phyloP scores from a whole-genome alignment of 2,797 vertebrate species.

The Botia kubotai region DNA sequence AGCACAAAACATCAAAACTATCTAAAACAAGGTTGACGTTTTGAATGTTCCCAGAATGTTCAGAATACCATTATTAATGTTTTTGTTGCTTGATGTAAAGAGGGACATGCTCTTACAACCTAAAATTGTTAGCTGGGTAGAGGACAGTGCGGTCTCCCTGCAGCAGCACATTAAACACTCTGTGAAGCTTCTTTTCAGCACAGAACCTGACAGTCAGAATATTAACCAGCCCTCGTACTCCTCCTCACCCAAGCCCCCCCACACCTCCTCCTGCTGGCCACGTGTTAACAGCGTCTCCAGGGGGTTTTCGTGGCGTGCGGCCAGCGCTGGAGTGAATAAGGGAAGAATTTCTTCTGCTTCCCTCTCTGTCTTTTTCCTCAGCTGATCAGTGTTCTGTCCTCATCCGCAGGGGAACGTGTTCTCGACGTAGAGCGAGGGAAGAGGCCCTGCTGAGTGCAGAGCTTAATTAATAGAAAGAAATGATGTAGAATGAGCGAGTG shows the following conservation, averaged over 20 bases:
- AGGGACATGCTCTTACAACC: too few relatives aligned
- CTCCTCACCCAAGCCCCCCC: neutral
- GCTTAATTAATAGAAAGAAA: slow-evolving; percentile 47
- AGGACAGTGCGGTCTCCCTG: slow-evolving; percentile 11
- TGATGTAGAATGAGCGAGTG: neutral
- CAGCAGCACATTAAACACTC: slow-evolving; percentile 46
- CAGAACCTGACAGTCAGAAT: slow-evolving; percentile 6
- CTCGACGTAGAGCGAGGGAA: neutral
- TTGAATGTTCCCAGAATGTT: too few relatives aligned
- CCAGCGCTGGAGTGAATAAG: slow-evolving; percentile 49
- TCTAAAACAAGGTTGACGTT: too few relatives aligned
- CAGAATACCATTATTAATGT: too few relatives aligned
- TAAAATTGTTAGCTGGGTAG: too few relatives aligned
- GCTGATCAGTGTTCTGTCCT: slow-evolving; percentile 12
- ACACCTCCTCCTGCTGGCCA: slow-evolving; percentile 19
- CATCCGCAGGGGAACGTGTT: neutral
- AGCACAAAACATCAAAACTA: too few relatives aligned
- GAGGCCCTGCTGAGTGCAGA: slow-evolving; percentile 26
- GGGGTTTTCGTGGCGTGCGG: slow-evolving; percentile 44
- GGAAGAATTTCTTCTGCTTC: slow-evolving; percentile 37
- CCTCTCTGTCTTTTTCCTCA: slow-evolving; percentile 10
- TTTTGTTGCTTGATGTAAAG: too few relatives aligned
- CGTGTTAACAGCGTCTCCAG: slow-evolving; percentile 47
- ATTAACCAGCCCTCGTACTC: neutral
- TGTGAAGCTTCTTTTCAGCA: neutral